Evolutionary conservation across 2,113 vertebrate species (phyloP).

Genomic region (Agapornis roseicollis): DNA sequence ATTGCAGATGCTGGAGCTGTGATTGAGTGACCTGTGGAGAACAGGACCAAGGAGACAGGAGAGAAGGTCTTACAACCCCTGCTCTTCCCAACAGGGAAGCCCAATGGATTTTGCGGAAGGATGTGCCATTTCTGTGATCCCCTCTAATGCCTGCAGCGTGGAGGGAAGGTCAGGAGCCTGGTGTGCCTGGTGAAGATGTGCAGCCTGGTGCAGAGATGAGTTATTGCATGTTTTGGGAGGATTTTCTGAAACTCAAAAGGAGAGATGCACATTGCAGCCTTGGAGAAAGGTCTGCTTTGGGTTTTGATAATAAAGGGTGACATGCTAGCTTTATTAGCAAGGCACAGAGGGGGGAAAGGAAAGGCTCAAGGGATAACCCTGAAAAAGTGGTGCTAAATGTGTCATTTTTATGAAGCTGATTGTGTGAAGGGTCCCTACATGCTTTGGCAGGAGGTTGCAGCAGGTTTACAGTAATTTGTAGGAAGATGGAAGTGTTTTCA

Average conservation of each 20-base stretch:
- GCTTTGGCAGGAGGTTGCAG: constrained; percentile 68
- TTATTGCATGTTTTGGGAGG: background rate
- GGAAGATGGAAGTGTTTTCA: constrained; percentile 34
- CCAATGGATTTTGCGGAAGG: background rate
- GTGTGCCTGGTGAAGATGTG: background rate
- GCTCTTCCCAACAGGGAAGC: background rate
- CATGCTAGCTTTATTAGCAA: constrained; percentile 49
- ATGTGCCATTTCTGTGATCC: background rate
- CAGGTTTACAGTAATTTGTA: constrained; percentile 60
- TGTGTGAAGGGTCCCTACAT: constrained; percentile 56
- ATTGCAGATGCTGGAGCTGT: constrained; percentile 18
- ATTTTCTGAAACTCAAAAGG: constrained; percentile 8
- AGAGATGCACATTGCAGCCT: constrained; percentile 32
- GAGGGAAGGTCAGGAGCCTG: background rate
- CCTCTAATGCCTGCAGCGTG: background rate
- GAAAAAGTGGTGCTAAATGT: constrained; percentile 56
- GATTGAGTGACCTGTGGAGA: background rate
- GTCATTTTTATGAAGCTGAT: constrained; percentile 61
- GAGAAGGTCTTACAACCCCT: background rate
- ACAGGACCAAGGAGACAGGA: background rate
- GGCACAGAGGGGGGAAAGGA: background rate
- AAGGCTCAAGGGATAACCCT: constrained; percentile 55
- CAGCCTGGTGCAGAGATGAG: background rate
- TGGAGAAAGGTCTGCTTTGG: constrained; percentile 36
- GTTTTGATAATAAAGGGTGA: constrained; percentile 60